phyloP scores from a whole-genome alignment of 2,888 invertebrate genomes.

The Heliconius erato region DNA sequence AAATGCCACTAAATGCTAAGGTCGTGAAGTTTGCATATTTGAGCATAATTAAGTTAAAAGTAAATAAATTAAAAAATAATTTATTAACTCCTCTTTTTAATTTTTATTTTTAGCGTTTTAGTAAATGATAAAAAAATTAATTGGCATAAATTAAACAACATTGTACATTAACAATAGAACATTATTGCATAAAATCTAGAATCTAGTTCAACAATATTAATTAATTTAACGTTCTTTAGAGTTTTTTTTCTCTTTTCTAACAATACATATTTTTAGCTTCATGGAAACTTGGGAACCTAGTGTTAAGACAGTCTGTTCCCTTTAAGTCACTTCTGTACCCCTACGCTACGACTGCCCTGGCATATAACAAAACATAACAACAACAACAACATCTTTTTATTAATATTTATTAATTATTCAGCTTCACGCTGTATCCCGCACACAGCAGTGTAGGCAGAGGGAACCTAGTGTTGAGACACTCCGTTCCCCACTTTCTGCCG shows the following conservation, averaged over 20 bases:
- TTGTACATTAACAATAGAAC: neutral
- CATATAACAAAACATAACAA: too few species aligned
- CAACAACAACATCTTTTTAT: too few species aligned
- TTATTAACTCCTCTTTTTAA: neutral
- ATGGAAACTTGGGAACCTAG: too few species aligned
- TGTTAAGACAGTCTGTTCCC: too few species aligned
- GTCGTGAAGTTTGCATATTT: neutral
- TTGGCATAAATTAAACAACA: neutral
- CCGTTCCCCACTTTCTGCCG: too few species aligned
- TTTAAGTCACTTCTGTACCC: too few species aligned
- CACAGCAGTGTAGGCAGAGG: too few species aligned
- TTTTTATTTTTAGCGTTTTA: neutral
- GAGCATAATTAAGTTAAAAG: neutral
- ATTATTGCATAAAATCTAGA: neutral
- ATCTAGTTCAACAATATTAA: neutral
- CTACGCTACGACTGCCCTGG: too few species aligned
- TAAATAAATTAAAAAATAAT: neutral
- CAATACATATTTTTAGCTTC: too few species aligned
- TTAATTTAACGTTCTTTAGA: neutral
- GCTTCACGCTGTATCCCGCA: too few species aligned
- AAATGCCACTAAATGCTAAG: neutral
- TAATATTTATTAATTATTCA: too few species aligned
- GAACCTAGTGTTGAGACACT: too few species aligned
- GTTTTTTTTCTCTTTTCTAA: neutral
- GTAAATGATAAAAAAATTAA: neutral